Conservation (phyloP, 2,797 vertebrate species). For the Manis pentadactyla region DNA sequence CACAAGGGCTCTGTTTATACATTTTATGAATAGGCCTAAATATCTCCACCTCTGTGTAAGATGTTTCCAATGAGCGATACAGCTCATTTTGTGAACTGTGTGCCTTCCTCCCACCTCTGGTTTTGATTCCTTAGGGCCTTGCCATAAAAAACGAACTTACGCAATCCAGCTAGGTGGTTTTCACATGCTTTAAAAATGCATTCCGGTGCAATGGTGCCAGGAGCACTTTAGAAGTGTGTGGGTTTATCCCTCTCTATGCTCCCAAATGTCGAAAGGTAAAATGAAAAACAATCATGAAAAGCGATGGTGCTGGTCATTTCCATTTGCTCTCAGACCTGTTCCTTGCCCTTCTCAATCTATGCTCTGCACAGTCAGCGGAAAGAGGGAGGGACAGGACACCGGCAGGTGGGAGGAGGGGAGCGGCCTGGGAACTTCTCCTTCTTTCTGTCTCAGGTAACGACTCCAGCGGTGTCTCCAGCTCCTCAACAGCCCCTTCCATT, state of each 20-base stretch:
- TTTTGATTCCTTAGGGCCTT: slow-evolving; percentile 52
- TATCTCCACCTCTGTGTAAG: slow-evolving; percentile 17
- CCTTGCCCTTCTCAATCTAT: not conserved
- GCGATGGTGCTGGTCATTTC: not conserved
- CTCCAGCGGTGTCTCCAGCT: not conserved
- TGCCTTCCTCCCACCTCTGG: slow-evolving; percentile 36
- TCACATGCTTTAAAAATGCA: slow-evolving; percentile 51
- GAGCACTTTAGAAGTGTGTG: not conserved
- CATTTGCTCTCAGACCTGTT: not conserved
- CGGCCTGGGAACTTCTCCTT: not conserved
- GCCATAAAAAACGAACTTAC: slow-evolving; percentile 47
- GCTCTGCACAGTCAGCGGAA: not conserved
- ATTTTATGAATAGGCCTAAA: slow-evolving; percentile 47
- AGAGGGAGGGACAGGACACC: not conserved
- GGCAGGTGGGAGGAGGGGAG: not conserved
- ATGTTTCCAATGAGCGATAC: not conserved
- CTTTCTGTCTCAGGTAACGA: not conserved
- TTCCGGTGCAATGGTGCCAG: not conserved
- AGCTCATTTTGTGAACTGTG: slow-evolving; percentile 42
- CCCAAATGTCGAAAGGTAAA: not conserved
- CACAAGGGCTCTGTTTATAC: not conserved
- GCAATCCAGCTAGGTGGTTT: slow-evolving; percentile 23
- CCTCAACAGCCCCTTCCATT: not conserved
- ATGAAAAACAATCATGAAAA: slow-evolving; percentile 14
- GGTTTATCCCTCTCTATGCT: not conserved